Conservation (phyloP, 2,888 invertebrate species). For the Fragum whitleyi region DNA sequence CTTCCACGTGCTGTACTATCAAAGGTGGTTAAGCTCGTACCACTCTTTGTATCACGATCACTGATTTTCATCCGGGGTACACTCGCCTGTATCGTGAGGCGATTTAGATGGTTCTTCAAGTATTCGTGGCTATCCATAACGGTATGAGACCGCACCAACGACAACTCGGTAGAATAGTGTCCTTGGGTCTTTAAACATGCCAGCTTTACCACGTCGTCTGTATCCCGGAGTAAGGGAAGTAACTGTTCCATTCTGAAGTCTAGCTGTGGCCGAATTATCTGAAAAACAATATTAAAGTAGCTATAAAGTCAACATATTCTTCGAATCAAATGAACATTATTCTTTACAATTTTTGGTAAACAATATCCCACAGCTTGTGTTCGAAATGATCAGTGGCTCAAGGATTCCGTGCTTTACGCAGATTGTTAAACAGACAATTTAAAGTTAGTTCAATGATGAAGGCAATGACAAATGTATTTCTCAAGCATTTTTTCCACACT, state of each 20-base stretch:
- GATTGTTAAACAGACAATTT: too few relatives aligned
- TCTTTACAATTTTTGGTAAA: too few relatives aligned
- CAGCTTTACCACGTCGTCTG: background rate
- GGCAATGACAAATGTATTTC: too few relatives aligned
- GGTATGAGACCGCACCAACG: background rate
- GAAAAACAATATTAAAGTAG: too few relatives aligned
- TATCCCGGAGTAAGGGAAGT: background rate
- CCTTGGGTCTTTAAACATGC: background rate
- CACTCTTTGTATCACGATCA: conserved; percentile 1
- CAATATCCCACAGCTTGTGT: too few relatives aligned
- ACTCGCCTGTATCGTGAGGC: conserved; percentile 3
- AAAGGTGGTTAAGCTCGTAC: conserved; percentile 7
- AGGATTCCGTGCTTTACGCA: too few relatives aligned
- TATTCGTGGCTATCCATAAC: conserved; percentile 3
- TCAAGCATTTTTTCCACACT: too few relatives aligned
- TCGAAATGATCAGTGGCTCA: too few relatives aligned
- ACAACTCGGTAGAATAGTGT: background rate
- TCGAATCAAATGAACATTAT: too few relatives aligned
- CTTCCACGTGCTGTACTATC: background rate
- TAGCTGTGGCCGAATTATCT: background rate
- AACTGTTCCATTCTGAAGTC: background rate
- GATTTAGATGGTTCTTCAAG: background rate
- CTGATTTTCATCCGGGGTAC: background rate
- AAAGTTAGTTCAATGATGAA: too few relatives aligned
- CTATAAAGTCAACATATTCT: too few relatives aligned